phyloP scores from a whole-genome alignment of 2,888 invertebrate genomes.

The Dryobotodes eremita region DNA sequence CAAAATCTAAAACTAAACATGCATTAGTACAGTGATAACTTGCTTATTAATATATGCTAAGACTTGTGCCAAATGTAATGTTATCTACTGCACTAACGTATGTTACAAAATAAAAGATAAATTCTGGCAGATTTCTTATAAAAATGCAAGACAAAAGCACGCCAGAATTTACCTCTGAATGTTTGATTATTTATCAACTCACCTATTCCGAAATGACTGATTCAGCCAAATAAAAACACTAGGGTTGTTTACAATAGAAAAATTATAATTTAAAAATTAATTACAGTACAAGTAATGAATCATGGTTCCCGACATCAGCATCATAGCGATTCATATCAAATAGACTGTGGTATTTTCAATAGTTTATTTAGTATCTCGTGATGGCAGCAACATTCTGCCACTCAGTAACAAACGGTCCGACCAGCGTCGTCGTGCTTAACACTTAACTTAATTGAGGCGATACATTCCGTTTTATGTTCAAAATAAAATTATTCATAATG shows the following conservation, averaged over 20 bases:
- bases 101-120: conserved; percentile 20
- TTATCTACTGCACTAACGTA: conserved; percentile 8
- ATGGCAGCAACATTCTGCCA: conserved; percentile 44
- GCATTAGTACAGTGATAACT: conserved; percentile 16
- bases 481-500: conserved; percentile 73
- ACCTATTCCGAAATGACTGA: conserved; percentile 66
- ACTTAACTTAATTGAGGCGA: conserved; percentile 77
- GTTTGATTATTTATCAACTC: conserved; percentile 64
- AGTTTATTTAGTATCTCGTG: conserved; percentile 62
- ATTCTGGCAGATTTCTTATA: conserved; percentile 2
- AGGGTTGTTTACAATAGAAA: conserved; percentile 86
- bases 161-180: conserved; percentile 25
- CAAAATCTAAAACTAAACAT: neutral
- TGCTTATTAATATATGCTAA: neutral
- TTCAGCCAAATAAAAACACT: conserved; percentile 75
- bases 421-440: conserved; percentile 72
- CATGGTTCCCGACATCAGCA: conserved; percentile 67
- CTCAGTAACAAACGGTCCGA: conserved; percentile 59
- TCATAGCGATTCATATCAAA: conserved; percentile 68
- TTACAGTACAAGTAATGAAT: conserved; percentile 88
- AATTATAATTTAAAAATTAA: conserved; percentile 91
- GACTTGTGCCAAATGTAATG: neutral
- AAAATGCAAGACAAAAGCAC: neutral
- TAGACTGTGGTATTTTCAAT: conserved; percentile 59
- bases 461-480: conserved; percentile 72